phyloP scores from a whole-genome alignment of 2,888 invertebrate genomes.

The Pristionchus maxplancki region DNA sequence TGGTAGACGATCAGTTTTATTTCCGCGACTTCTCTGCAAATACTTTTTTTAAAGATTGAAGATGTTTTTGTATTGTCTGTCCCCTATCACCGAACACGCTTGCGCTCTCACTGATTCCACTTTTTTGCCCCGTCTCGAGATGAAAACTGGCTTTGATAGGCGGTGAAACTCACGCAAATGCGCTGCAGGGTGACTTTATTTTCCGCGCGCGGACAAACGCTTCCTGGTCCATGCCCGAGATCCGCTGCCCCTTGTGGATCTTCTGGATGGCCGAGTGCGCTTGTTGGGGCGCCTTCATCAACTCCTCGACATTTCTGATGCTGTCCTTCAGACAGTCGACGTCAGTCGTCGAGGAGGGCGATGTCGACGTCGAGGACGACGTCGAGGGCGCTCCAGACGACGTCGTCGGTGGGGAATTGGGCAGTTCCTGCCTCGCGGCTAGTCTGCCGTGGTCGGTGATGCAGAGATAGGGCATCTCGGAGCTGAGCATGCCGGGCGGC shows the following conservation, averaged over 20 bases:
- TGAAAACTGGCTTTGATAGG: not conserved
- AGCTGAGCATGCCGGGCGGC: not conserved
- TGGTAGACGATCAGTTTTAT: constrained; percentile 49
- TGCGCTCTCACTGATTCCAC: constrained; percentile 3
- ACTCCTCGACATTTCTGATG: not conserved
- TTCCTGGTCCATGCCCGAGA: constrained; percentile 8
- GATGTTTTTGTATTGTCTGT: not conserved
- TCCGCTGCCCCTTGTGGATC: constrained; percentile 13
- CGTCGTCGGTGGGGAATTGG: not conserved
- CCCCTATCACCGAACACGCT: not conserved
- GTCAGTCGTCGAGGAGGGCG: not conserved
- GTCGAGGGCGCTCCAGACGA: not conserved
- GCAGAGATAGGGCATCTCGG: not conserved
- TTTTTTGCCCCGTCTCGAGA: not conserved
- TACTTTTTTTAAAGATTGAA: not conserved
- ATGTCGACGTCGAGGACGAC: not conserved
- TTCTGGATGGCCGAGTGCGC: not conserved
- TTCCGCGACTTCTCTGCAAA: constrained; percentile 51
- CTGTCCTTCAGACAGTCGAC: not conserved
- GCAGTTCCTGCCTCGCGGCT: not conserved
- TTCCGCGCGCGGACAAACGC: not conserved
- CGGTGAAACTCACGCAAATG: constrained; percentile 32
- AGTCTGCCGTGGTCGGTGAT: not conserved
- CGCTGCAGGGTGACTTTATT: constrained; percentile 36
- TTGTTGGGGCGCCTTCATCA: constrained; percentile 32